Evolutionary conservation across 2,888 invertebrate genomes (phyloP), one percentile per base, ranked within the genome.

Genomic region (Folsomia manolachei): DNA sequence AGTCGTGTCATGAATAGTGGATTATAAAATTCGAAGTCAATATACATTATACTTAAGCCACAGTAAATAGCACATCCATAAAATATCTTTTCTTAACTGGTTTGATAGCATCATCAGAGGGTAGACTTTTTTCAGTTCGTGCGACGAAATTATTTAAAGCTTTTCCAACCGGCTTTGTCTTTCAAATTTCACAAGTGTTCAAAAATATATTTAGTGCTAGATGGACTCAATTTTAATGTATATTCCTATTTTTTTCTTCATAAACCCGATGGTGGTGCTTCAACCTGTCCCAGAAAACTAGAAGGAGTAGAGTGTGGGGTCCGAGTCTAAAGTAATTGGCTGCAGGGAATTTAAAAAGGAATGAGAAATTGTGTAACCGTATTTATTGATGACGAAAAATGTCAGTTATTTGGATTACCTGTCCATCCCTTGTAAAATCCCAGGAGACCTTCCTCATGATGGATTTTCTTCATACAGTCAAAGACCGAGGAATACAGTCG

Each of bases 341-440:
- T 39, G 39, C 14, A 39, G 14, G 23, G 23, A 56, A 23, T 11
- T 11, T 23, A 23, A 56, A 56, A 56, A 21, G 23, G 23, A 2
- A 56, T 2, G 18, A 52, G 52, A 14, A 52, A 18, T 14, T 14
- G 52, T 52, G 18, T 14, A 52, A 14, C 11, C 11, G 52, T 11
- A 18, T 52, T 52, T 52, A 14, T 9, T 9, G 4, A 7, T 63
- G n/a, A 23, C 24, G n/a, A n/a, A n/a, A n/a, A n/a, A n/a, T n/a
- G n/a, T n/a, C n/a, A n/a, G n/a, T n/a, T n/a, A n/a, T n/a, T n/a
- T 95, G 95, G 81, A 92, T n/a, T 92, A 0, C 95, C 93, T 63
- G 91, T 90, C 76, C 94, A 88, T 2, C 95, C 97, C 85, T 97
- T 97, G 84, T 95, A 97, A 81, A 96, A 88, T 0, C 95, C 94